Conservation (phyloP, 2,113 vertebrate genomes). For the Scomber colias region DNA sequence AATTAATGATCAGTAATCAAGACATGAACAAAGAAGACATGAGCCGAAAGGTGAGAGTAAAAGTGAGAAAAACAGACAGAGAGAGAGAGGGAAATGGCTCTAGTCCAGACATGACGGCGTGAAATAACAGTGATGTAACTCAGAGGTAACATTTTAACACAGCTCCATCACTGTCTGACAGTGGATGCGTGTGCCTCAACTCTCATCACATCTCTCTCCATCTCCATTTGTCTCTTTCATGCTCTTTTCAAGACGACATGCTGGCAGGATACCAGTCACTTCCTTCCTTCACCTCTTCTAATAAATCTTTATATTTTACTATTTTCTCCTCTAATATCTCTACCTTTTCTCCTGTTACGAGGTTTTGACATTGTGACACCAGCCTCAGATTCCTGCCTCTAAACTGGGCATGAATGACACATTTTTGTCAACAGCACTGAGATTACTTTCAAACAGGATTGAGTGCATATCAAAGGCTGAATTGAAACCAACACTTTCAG, state of each 20-base stretch:
- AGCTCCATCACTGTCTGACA: constrained; percentile 19
- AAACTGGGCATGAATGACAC: constrained; percentile 24
- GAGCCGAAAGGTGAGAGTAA: background rate
- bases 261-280: background rate
- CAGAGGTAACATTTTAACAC: constrained; percentile 52
- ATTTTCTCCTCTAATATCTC: background rate
- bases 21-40: constrained; percentile 6
- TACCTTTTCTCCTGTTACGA: too few relatives aligned
- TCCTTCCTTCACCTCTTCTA: constrained; percentile 4
- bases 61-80: constrained; percentile 2
- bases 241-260: constrained; percentile 3
- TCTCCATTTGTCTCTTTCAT: constrained; percentile 12
- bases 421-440: constrained; percentile 21
- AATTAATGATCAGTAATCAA: constrained; percentile 8
- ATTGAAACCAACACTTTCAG: constrained; percentile 51
- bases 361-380: constrained; percentile 14
- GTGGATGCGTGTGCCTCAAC: background rate
- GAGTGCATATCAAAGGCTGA: constrained; percentile 37
- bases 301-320: background rate
- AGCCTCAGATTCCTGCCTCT: background rate
- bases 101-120: constrained; percentile 31
- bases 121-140: constrained; percentile 59
- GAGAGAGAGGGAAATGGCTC: background rate
- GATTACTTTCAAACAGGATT: constrained; percentile 33
- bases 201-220: constrained; percentile 4